A percentile compares a stretch with the other conserved stretches of the same genome.
These are phyloP conservation scores for Crotalus tigris DNA, from an alignment of 2,113 vertebrate genomes.

Conservation along the genomic window DNA sequence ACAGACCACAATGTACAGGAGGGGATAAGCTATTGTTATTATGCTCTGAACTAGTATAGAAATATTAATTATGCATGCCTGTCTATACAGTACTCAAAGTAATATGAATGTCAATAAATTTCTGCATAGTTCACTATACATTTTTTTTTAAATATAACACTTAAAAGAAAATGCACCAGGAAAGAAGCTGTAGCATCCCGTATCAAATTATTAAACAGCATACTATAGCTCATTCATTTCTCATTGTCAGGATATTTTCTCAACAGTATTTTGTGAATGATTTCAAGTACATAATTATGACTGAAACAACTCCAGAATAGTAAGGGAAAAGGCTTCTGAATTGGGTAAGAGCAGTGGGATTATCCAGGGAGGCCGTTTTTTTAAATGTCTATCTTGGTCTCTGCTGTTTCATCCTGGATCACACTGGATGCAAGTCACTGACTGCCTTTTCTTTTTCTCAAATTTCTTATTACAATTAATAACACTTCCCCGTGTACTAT, in stretches of 20 bases:
- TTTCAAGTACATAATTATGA: background rate
- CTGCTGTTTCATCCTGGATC: background rate
- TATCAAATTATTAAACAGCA: background rate
- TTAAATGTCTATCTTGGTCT: background rate
- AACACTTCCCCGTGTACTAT: background rate
- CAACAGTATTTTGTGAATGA: background rate
- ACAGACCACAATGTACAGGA: background rate
- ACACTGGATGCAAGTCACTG: background rate
- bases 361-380: background rate
- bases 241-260: background rate
- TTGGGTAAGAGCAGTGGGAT: background rate
- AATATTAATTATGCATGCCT: background rate
- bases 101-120: background rate
- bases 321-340: background rate
- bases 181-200: background rate
- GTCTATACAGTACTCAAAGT: background rate
- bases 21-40: background rate
- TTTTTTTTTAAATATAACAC: background rate
- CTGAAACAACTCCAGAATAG: background rate
- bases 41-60: background rate
- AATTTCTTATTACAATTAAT: background rate
- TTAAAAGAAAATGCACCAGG: background rate
- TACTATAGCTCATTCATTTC: background rate
- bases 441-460: background rate
- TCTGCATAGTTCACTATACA: background rate